phyloP scores from a whole-genome alignment of 2,888 invertebrate species.

The Pocota personata region DNA sequence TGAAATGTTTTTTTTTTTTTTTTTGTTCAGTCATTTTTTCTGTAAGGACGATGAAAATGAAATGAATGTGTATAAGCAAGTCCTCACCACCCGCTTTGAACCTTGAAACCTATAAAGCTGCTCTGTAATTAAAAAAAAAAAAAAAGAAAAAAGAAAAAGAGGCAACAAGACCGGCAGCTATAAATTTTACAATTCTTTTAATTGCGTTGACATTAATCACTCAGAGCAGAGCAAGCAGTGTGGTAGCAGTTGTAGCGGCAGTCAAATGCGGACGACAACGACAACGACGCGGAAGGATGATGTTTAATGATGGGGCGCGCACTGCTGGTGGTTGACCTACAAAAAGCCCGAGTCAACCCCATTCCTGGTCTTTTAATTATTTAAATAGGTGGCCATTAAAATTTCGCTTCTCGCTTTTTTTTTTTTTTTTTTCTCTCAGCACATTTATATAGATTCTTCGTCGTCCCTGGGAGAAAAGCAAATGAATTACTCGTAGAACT shows the following conservation, averaged over 20 bases:
- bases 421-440: not conserved
- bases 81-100: not conserved
- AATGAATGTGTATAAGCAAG: not conserved
- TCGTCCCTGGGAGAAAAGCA: not conserved
- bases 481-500: constrained; percentile 44
- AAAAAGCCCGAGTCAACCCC: constrained; percentile 52
- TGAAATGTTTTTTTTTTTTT: not conserved
- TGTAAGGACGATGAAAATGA: not conserved
- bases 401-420: constrained; percentile 21
- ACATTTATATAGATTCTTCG: not conserved
- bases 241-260: not conserved
- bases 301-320: constrained; percentile 61
- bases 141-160: too few relatives aligned
- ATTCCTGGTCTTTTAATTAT: constrained; percentile 67
- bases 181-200: constrained; percentile 73
- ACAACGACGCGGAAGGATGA: constrained; percentile 56
- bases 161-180: constrained; percentile 51
- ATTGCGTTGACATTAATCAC: constrained; percentile 73
- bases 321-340: constrained; percentile 58
- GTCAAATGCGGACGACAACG: constrained; percentile 36
- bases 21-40: not conserved
- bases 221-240: constrained; percentile 14
- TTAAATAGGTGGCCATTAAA: constrained; percentile 72
- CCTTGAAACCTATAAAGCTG: constrained; percentile 49
- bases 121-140: constrained; percentile 63